Evolutionary conservation across 2,797 vertebrate genomes (phyloP), one percentile per base, ranked within the genome.

Genomic region (Mus minutoides): DNA sequence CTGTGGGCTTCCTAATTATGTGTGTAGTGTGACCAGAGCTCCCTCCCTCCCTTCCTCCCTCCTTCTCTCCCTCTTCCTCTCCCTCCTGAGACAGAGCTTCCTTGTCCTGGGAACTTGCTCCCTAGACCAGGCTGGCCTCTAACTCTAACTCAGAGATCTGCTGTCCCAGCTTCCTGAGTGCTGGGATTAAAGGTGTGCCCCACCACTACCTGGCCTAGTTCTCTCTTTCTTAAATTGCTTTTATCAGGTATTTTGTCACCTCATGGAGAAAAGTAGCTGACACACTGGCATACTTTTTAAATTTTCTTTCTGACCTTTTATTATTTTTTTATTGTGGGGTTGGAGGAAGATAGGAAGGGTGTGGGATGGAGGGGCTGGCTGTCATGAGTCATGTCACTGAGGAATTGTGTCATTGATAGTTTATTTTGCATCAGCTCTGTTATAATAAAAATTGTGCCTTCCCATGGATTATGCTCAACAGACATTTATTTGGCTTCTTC

Each of bases 371-470:
- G n/a, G 37, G 26, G 5, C 69, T 89, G 67, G 29, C 90, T 93
- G 24, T 93, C 26, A 54, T 52, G 71, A 92, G 26, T 82, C 77
- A 49, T 71, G 75, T 80, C 77, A 54, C 2, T 21, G 54, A 96
- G 56, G 76, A 94, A 56, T 89, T 75, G 58, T 37, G 37, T 85
- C 77, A 76, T 37, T 92, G 71, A 90, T 90, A 78, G 52, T 13
- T 34, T 83, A 21, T 95, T 94, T 94, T 76, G 40, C 56, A 69
- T 58, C 11, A 37, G 31, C 37, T 79, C 86, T 92, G 58, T 94
- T 95, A 19, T 88, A 56, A 58, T 91, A 54, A 31, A 78, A 76
- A 26, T 58, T 52, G 29, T 22, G 2, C 75, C 14, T 76, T 83
- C 22, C 34, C 4, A 49, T 26, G 62, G 26, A 17, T 94, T 49